Evolutionary conservation across 64 coral and sea anemone species (phyloP).

Genomic region (Porites lutea): DNA sequence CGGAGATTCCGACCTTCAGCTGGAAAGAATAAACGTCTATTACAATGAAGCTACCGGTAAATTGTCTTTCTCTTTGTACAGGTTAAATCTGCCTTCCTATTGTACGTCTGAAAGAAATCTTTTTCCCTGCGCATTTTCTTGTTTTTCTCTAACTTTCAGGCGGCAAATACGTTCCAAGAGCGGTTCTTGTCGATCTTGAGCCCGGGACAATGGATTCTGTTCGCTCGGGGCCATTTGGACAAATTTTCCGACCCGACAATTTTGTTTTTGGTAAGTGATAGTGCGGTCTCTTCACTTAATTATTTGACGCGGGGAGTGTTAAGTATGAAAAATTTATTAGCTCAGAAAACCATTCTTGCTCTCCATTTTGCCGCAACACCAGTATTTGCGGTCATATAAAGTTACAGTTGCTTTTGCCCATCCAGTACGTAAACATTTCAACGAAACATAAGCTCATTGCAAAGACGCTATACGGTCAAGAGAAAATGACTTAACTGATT

Average conservation of each 20-base stretch:
- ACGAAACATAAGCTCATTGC: too few species aligned
- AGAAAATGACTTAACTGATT: too few species aligned
- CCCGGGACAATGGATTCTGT: constrained; percentile 92
- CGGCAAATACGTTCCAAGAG: constrained; percentile 88
- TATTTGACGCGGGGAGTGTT: too few species aligned
- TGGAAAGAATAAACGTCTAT: constrained; percentile 88
- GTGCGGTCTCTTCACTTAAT: too few species aligned
- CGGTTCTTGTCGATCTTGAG: constrained; percentile 80
- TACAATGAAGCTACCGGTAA: constrained; percentile 87
- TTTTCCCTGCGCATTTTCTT: too few species aligned
- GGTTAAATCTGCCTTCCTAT: neutral
- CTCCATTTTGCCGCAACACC: too few species aligned
- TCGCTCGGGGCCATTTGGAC: constrained; percentile 82
- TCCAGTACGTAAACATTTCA: too few species aligned
- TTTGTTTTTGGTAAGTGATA: constrained; percentile 79
- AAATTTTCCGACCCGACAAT: constrained; percentile 86
- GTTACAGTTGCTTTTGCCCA: too few species aligned
- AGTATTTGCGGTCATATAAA: too few species aligned
- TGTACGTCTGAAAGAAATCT: too few species aligned
- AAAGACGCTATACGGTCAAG: too few species aligned
- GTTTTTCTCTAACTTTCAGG: constrained; percentile 36
- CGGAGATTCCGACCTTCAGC: constrained; percentile 84
- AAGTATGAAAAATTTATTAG: neutral
- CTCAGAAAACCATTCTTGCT: too few species aligned
- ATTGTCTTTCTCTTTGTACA: neutral